These are phyloP conservation scores for Chelidonichthys spinosus DNA, from an alignment of 2,797 vertebrate species.

Conservation along the genomic window DNA sequence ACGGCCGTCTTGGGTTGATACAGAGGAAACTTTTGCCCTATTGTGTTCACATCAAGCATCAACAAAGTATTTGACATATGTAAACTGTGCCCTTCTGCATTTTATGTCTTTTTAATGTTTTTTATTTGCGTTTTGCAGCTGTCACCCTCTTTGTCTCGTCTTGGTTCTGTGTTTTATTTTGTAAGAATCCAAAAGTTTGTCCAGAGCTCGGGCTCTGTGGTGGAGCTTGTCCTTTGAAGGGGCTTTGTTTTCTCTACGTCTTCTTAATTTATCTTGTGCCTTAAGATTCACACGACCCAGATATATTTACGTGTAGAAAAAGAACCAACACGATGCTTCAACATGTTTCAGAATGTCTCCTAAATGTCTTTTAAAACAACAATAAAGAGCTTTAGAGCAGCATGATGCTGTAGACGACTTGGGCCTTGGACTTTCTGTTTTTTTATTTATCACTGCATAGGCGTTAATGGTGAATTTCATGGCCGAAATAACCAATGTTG, in stretches of 20 bases:
- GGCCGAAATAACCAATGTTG: too few relatives aligned
- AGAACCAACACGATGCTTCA: conserved; percentile 14
- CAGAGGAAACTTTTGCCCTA: conserved; percentile 17
- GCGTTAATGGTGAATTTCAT: background rate
- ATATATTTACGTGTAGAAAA: conserved; percentile 33
- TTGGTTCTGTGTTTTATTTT: conserved; percentile 22
- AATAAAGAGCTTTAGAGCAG: conserved; percentile 76
- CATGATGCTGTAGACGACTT: conserved; percentile 32
- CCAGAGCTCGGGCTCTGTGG: conserved; percentile 35
- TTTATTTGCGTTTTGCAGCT: conserved; percentile 20
- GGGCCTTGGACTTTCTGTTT: background rate
- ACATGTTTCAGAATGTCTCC: conserved; percentile 56
- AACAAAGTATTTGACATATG: conserved; percentile 56
- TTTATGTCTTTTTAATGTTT: conserved; percentile 14
- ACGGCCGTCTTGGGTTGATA: conserved; percentile 9
- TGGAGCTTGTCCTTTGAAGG: conserved; percentile 19
- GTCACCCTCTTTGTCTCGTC: background rate
- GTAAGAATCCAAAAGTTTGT: background rate
- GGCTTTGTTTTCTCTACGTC: conserved; percentile 41
- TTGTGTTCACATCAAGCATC: conserved; percentile 20
- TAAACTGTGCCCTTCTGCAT: conserved; percentile 4
- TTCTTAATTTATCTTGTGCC: conserved; percentile 79
- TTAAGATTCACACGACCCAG: conserved; percentile 61
- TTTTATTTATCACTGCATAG: background rate
- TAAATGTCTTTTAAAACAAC: conserved; percentile 59